A percentile compares a stretch with the other conserved stretches of the same genome.
Conservation (phyloP, 2,888 invertebrate species). For the Heliconius erato region DNA sequence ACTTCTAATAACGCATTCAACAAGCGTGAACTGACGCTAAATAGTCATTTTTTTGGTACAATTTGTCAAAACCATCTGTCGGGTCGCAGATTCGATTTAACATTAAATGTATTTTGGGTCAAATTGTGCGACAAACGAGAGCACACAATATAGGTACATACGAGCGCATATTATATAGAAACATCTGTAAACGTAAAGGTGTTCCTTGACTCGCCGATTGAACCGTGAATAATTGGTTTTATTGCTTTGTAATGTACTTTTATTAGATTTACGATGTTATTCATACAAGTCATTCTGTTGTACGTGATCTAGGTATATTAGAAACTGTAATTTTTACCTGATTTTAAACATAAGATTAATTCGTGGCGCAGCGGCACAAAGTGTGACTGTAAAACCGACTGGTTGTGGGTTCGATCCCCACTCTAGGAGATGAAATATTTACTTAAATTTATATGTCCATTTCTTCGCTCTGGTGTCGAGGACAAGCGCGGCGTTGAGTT, state of each 20-base stretch:
- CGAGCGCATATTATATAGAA: conserved; percentile 43
- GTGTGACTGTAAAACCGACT: too few relatives aligned
- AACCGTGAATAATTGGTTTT: conserved; percentile 38
- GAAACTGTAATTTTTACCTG: neutral
- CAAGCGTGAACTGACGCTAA: conserved; percentile 55
- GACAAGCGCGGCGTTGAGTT: too few relatives aligned
- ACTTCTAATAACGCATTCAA: conserved; percentile 40
- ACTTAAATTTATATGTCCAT: too few relatives aligned
- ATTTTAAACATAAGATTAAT: too few relatives aligned
- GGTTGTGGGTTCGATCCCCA: neutral
- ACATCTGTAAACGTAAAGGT: conserved; percentile 55
- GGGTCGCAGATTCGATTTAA: conserved; percentile 56
- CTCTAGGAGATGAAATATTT: too few relatives aligned
- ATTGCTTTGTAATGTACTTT: conserved; percentile 38
- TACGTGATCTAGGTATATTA: neutral
- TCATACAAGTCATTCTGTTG: neutral
- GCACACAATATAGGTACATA: neutral
- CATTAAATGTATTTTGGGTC: conserved; percentile 54
- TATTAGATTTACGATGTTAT: neutral
- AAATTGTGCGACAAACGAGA: conserved; percentile 61
- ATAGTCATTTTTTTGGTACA: conserved; percentile 57
- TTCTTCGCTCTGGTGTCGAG: too few relatives aligned
- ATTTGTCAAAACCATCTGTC: conserved; percentile 62
- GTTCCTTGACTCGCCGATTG: conserved; percentile 39
- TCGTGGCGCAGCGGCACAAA: too few relatives aligned